These are phyloP conservation scores for Drosophila sordidula DNA, from an alignment of 2,888 invertebrate genomes.

Conservation along the genomic window DNA sequence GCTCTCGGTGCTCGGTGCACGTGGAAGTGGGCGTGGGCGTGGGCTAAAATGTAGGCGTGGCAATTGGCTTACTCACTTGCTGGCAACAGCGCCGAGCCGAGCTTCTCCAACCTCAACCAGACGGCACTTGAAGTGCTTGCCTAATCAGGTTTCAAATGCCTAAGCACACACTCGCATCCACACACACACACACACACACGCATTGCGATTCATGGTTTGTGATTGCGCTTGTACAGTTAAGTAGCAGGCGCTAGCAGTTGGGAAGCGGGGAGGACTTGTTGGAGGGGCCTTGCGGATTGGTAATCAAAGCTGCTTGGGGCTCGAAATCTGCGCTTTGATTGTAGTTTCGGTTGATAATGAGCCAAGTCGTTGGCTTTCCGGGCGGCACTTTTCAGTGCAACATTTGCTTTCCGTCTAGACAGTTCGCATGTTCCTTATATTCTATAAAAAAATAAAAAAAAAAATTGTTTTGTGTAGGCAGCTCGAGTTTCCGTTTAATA, in stretches of 20 bases:
- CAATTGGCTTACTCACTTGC: slow-evolving; percentile 48
- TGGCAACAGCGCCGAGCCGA: neutral
- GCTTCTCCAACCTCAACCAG: slow-evolving; percentile 22
- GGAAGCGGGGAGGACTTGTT: slow-evolving; percentile 9
- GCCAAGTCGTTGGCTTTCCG: slow-evolving; percentile 16
- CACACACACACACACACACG: slow-evolving; percentile 14
- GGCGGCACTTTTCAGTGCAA: slow-evolving; percentile 35
- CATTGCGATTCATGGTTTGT: slow-evolving; percentile 18
- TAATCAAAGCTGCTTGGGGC: slow-evolving; percentile 65
- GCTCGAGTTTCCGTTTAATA: slow-evolving; percentile 36
- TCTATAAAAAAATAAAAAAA: neutral
- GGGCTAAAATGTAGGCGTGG: slow-evolving; percentile 21
- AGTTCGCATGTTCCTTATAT: slow-evolving; percentile 14
- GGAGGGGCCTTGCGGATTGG: slow-evolving; percentile 37
- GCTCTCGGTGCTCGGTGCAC: neutral
- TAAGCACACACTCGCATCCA: slow-evolving; percentile 35
- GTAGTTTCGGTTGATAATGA: slow-evolving; percentile 34
- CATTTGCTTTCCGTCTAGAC: slow-evolving; percentile 66
- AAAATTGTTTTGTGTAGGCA: slow-evolving; percentile 1
- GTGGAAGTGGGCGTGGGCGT: slow-evolving; percentile 5
- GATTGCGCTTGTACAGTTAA: slow-evolving; percentile 22
- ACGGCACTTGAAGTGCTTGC: slow-evolving; percentile 75
- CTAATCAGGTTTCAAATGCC: slow-evolving; percentile 80
- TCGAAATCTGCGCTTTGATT: slow-evolving; percentile 57
- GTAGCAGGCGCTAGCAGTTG: slow-evolving; percentile 19